phyloP scores from a whole-genome alignment of 2,797 vertebrate species.

The Clamator glandarius region DNA sequence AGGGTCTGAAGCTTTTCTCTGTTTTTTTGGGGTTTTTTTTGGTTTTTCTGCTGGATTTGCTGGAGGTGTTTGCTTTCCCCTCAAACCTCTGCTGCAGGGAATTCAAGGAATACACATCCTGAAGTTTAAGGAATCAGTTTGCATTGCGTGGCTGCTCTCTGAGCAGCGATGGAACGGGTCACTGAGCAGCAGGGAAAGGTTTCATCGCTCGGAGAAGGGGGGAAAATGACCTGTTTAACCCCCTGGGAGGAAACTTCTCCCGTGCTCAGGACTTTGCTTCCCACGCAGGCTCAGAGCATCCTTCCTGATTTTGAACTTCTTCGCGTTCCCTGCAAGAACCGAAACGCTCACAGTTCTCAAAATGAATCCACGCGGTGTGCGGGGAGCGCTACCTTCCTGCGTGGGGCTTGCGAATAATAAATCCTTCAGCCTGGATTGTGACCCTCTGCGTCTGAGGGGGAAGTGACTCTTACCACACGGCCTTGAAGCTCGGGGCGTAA shows the following conservation, averaged over 20 bases:
- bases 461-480: neutral
- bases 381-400: neutral
- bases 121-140: neutral
- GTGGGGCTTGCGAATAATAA: neutral
- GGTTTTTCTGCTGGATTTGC: too few species aligned
- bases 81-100: too few species aligned
- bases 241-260: neutral
- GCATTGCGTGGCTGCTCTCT: rapidly evolving
- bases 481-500: neutral
- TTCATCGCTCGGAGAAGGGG: neutral
- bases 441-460: neutral
- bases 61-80: neutral
- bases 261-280: rapidly evolving
- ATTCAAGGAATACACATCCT: too few species aligned
- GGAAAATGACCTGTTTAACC: neutral
- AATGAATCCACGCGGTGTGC: rapidly evolving
- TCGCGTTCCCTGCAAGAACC: neutral
- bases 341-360: neutral
- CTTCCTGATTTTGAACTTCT: neutral
- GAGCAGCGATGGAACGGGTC: rapidly evolving
- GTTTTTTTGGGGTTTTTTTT: neutral
- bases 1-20: neutral
- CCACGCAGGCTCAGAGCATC: neutral
- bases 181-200: neutral
- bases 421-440: neutral